These are phyloP conservation scores for Hydroisotoma schaefferi DNA, from an alignment of 2,888 invertebrate genomes.

Conservation along the genomic window DNA sequence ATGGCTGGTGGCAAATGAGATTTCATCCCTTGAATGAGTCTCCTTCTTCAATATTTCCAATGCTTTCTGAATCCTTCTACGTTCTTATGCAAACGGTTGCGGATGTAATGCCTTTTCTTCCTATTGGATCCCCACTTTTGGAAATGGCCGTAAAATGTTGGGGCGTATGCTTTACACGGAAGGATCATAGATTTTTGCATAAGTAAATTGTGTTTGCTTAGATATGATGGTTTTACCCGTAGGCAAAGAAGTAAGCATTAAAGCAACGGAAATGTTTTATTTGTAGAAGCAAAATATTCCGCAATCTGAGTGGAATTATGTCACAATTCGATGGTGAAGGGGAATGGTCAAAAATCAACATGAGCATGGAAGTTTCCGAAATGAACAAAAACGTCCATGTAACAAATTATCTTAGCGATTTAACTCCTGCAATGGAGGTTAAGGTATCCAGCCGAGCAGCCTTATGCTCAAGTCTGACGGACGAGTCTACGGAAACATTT, in stretches of 20 bases:
- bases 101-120: conserved; percentile 82
- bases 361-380: conserved; percentile 13
- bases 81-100: conserved; percentile 84
- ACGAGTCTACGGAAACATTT: conserved; percentile 94
- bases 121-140: conserved; percentile 80
- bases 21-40: conserved; percentile 45
- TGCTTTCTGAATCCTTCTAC: conserved; percentile 72
- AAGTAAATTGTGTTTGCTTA: conserved; percentile 47
- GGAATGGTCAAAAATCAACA: conserved; percentile 53
- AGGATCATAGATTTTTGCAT: conserved; percentile 88
- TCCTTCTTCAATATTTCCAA: conserved; percentile 45
- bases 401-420: conserved; percentile 55
- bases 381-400: conserved; percentile 23
- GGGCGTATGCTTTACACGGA: conserved; percentile 81
- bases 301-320: conserved; percentile 90
- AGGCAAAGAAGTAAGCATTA: not conserved
- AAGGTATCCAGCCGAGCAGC: conserved; percentile 90
- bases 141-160: conserved; percentile 92
- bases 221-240: not conserved
- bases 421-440: conserved; percentile 72
- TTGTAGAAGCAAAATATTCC: conserved; percentile 81
- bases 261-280: conserved; percentile 50
- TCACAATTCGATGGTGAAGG: conserved; percentile 82
- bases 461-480: conserved; percentile 87
- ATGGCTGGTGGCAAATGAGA: conserved; percentile 49